Evolutionary conservation across 2,113 vertebrate species (phyloP).

Genomic region (Ardeotis arabs): DNA sequence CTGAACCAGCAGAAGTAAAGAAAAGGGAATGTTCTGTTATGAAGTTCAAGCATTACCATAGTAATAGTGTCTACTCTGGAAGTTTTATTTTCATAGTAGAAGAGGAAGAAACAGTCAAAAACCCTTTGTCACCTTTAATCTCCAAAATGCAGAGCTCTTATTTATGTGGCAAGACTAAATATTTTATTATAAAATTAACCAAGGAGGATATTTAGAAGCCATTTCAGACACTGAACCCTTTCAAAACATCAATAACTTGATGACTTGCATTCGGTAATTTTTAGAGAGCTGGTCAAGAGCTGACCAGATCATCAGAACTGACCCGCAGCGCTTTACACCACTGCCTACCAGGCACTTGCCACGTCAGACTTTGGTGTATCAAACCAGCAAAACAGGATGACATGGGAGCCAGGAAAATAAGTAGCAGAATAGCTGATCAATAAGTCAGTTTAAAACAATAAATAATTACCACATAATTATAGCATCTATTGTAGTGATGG

Average conservation of each 20-base stretch:
- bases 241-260: not conserved
- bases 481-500: not conserved
- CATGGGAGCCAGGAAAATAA: not conserved
- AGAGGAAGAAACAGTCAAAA: not conserved
- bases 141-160: not conserved
- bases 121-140: not conserved
- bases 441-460: not conserved
- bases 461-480: not conserved
- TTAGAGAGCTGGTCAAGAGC: not conserved
- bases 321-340: not conserved
- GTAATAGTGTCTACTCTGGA: too few relatives aligned
- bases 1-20: not conserved
- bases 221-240: not conserved
- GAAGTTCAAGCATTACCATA: too few relatives aligned
- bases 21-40: not conserved
- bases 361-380: not conserved
- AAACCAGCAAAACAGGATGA: not conserved
- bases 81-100: not conserved
- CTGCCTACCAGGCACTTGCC: not conserved
- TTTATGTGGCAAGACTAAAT: not conserved
- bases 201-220: not conserved
- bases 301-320: not conserved
- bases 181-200: not conserved
- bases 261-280: not conserved
- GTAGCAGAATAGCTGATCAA: not conserved